Evolutionary conservation across 1,140 invertebrate genomes (phyloP), one percentile per base, ranked within the genome.

Genomic region (Paraescarpia echinospica): DNA sequence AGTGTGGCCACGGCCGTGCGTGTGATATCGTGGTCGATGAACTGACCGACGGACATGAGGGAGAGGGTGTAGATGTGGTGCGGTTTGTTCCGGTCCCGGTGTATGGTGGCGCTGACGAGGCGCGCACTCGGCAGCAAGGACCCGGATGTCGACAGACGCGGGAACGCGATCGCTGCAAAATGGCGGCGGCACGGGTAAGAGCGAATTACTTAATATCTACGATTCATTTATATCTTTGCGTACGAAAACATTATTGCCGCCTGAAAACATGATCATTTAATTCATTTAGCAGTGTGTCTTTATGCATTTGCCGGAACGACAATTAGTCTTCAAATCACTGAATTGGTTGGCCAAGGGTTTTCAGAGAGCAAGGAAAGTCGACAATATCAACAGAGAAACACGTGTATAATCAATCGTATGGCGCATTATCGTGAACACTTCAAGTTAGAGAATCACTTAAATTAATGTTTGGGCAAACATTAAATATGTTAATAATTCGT

Each of bases 21-120:
- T 14, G 92, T 92, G 34, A 93, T 41, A 95, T 99, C 99, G 94
- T 99, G 99, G 95, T 99, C 99, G 8, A 99, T 94, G 96, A 99
- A 99, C 95, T 99, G 98, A 1, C 99, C 99, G 98, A 98, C 99
- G 95, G 99, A 98, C 98, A 99, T 99, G 0, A 99, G 97, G 98
- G 99, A 99, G 93, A 99, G 98, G 0, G 98, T 98, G 91, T 98
- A 98, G 92, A 96, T 94, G 1, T 97, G 95, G 95, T 99, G 92
- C 31, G 92, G 92, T 12, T 91, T 34, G 90, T 93, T 59, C n/a
- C 91, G 33, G 35, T 93, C 92, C 92, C 92, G 92, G 48, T 93
- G 92, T n/a, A 93, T 91, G 6, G 92, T 93, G 35, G 92, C 33
- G 0, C 98, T 99, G 0, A 99, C 97, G 35, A 98, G 95, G 90